Evolutionary conservation across 2,888 invertebrate genomes (phyloP).

Genomic region (Hoplodrina blanda): DNA sequence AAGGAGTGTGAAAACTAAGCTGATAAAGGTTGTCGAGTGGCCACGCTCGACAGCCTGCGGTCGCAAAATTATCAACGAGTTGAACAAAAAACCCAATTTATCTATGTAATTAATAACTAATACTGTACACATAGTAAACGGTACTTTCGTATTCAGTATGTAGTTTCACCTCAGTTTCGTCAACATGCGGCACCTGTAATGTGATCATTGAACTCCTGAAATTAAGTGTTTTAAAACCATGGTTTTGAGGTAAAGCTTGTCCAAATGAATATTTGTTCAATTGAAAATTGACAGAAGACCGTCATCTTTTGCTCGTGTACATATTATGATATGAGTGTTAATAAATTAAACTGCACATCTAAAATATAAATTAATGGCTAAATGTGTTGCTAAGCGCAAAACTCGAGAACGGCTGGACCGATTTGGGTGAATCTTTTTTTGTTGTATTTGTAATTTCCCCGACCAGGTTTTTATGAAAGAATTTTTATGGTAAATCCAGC

Average conservation of each 20-base stretch:
- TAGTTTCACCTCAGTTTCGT: slow-evolving; percentile 17
- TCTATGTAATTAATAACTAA: slow-evolving; percentile 67
- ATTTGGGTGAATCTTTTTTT: too few relatives aligned
- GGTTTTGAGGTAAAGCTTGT: slow-evolving; percentile 47
- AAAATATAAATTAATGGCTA: too few relatives aligned
- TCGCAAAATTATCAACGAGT: slow-evolving; percentile 45
- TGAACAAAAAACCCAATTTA: slow-evolving; percentile 60
- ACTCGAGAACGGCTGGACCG: too few relatives aligned
- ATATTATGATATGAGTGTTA: background rate
- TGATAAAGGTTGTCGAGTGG: slow-evolving; percentile 52
- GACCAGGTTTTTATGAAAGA: too few relatives aligned
- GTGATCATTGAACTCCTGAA: slow-evolving; percentile 26
- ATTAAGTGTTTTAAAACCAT: slow-evolving; percentile 36
- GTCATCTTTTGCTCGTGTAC: background rate
- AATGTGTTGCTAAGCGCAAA: too few relatives aligned
- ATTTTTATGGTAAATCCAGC: too few relatives aligned
- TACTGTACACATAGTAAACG: slow-evolving; percentile 38
- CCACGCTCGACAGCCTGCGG: slow-evolving; percentile 54
- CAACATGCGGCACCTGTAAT: slow-evolving; percentile 12
- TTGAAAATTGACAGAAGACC: background rate
- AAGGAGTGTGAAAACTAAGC: slow-evolving; percentile 45
- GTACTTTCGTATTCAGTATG: slow-evolving; percentile 61
- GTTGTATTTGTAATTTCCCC: too few relatives aligned
- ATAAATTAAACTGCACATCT: background rate
- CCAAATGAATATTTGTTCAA: background rate